Percentiles rank a stretch among this genome's conserved stretches.
phyloP scores from a whole-genome alignment of 2,888 invertebrate genomes.

The Acanthosoma haemorrhoidale region DNA sequence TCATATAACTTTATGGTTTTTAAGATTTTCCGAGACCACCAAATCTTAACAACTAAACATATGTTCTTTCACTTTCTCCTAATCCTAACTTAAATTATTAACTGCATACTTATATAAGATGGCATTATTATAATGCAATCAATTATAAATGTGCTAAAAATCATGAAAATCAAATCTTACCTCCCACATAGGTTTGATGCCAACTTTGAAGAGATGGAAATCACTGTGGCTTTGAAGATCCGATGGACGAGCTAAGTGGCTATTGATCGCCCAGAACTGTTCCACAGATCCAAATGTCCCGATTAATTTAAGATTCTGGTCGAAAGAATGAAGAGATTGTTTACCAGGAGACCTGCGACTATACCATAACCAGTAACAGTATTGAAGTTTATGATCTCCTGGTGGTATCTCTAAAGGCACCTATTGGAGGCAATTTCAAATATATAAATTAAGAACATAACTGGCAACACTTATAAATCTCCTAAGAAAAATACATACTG shows the following conservation, averaged over 20 bases:
- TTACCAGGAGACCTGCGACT: slow-evolving; percentile 59
- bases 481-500: slow-evolving; percentile 43
- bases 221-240: slow-evolving; percentile 88
- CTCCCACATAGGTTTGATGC: slow-evolving; percentile 99
- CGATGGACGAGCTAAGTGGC: slow-evolving; percentile 82
- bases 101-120: too few relatives aligned
- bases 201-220: slow-evolving; percentile 94
- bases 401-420: slow-evolving; percentile 68
- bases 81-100: too few relatives aligned
- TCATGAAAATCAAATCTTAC: slow-evolving; percentile 48
- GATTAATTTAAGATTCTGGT: slow-evolving; percentile 80
- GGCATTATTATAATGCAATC: too few relatives aligned
- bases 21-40: too few relatives aligned
- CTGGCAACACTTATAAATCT: neutral
- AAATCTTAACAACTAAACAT: too few relatives aligned
- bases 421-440: too few relatives aligned
- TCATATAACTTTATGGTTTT: too few relatives aligned
- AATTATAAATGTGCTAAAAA: too few relatives aligned
- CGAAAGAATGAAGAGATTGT: slow-evolving; percentile 54
- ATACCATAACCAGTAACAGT: slow-evolving; percentile 91
- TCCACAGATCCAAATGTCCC: slow-evolving; percentile 88
- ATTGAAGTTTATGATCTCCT: slow-evolving; percentile 87
- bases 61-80: too few relatives aligned
- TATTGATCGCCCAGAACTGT: slow-evolving; percentile 96
- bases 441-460: too few relatives aligned